Percentiles rank a stretch among this genome's conserved stretches.
These are phyloP conservation scores for Eospalax fontanierii DNA, from an alignment of 2,797 vertebrate species.

Conservation along the genomic window DNA sequence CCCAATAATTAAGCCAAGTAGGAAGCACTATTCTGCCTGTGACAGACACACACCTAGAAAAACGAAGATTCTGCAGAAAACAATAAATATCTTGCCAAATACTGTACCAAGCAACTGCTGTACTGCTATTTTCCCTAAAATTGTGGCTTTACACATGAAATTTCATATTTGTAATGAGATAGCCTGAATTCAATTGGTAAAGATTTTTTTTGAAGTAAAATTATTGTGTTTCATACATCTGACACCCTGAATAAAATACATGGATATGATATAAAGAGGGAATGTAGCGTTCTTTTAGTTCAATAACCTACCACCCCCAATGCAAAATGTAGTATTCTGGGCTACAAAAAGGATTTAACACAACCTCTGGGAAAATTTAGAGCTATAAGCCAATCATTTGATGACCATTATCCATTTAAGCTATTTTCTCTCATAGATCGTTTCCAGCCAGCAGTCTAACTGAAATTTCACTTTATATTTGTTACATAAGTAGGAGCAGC, in stretches of 20 bases:
- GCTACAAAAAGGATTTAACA: conserved; percentile 51
- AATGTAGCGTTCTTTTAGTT: not conserved
- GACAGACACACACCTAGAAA: not conserved
- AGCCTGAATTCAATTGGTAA: conserved; percentile 27
- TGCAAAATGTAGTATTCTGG: conserved; percentile 65
- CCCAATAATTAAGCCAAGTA: not conserved
- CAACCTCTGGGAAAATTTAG: not conserved
- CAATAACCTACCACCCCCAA: conserved; percentile 19
- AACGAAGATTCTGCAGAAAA: not conserved
- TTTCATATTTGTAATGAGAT: conserved; percentile 32
- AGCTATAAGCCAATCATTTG: conserved; percentile 58
- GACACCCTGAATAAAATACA: conserved; percentile 27
- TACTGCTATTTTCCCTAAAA: conserved; percentile 45
- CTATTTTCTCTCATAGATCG: conserved; percentile 5
- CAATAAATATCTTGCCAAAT: conserved; percentile 21
- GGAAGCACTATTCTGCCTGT: not conserved
- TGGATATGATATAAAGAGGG: conserved; percentile 39
- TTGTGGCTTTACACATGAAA: conserved; percentile 50
- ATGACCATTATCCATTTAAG: conserved; percentile 53
- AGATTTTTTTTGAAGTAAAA: conserved; percentile 46
- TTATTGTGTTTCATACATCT: conserved; percentile 35
- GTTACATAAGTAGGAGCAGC: conserved; percentile 1
- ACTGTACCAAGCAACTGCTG: not conserved
- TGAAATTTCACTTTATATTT: conserved; percentile 65
- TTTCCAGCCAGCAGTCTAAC: conserved; percentile 57